phyloP scores from a whole-genome alignment of 1,140 invertebrate species.

The Heterodera schachtii region DNA sequence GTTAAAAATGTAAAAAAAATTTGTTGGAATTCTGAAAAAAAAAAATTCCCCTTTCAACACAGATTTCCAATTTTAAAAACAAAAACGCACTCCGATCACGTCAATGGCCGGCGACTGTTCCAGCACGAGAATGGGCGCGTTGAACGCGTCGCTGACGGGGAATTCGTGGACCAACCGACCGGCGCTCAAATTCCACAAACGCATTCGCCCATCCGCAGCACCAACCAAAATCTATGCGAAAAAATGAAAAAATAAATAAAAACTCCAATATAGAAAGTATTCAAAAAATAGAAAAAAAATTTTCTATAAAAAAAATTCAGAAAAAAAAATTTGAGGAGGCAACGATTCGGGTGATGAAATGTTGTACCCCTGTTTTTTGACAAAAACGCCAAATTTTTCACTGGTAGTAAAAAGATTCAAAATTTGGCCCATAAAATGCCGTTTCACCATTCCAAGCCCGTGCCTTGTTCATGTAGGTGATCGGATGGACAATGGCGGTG shows the following conservation, averaged over 20 bases:
- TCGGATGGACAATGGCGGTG: slow-evolving; percentile 38
- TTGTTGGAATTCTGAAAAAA: not conserved
- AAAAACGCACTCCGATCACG: slow-evolving; percentile 38
- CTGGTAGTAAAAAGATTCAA: too few relatives aligned
- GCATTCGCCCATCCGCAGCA: slow-evolving; percentile 38
- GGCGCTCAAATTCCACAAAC: slow-evolving; percentile 49
- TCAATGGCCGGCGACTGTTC: slow-evolving; percentile 51
- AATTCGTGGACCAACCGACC: slow-evolving; percentile 53
- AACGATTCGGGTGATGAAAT: too few relatives aligned
- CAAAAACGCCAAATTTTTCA: too few relatives aligned
- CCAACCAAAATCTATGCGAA: slow-evolving; percentile 36
- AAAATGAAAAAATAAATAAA: slow-evolving; percentile 24
- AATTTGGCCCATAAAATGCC: too few relatives aligned
- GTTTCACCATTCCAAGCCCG: too few relatives aligned
- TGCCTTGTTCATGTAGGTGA: slow-evolving; percentile 38
- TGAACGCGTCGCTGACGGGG: slow-evolving; percentile 36
- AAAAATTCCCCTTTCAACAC: not conserved
- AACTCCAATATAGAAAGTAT: too few relatives aligned
- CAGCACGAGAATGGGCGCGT: slow-evolving; percentile 42
- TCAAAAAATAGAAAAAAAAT: too few relatives aligned
- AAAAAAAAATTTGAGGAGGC: too few relatives aligned
- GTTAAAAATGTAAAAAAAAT: too few relatives aligned
- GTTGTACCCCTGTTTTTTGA: too few relatives aligned
- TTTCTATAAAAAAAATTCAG: too few relatives aligned
- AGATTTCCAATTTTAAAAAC: not conserved